Evolutionary conservation across 2,797 vertebrate species (phyloP), one percentile per base, ranked within the genome.

Genomic region (Lagocephalus sceleratus): DNA sequence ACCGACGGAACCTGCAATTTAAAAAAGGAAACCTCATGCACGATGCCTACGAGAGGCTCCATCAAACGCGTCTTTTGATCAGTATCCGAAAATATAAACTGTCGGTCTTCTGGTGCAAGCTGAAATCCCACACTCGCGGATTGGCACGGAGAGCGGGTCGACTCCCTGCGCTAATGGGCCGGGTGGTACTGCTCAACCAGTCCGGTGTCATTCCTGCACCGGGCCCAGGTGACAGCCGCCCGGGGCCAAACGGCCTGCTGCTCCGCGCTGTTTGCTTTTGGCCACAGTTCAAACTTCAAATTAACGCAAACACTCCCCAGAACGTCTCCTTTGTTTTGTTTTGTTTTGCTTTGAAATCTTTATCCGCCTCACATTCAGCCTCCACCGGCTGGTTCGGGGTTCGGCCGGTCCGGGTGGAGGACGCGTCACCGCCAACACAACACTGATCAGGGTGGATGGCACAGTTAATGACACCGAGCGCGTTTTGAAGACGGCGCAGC

Each of bases 141-240:
- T 67, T 77, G 78, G 81, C 81, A 68, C 38, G 54, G 14, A n/a
- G 32, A 51, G 20, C 23, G 20, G 61, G 78, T 76, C 75, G 77
- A 78, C 82, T 82, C 84, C 78, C 83, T 74, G 56, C 38, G 9
- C 54, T 47, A 52, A 65, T 63, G 68, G 59, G 76, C 63, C 57
- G 40, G 60, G 43, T 80, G 78, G 56, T 63, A 61, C 75, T 81
- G 45, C 57, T 87, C 32, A 91, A 92, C 90, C 90, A 78, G 90
- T 91, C 78, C 0, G 83, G 60, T 90, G 81, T 91, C 90, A 92
- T 92, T 92, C 91, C 85, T 89, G 76, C 76, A 76, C 57, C 71
- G 85, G 81, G 87, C 83, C 85, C 71, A 88, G 76, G 81, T 53
- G 3, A 81, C 45, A 47, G 78, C 53, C 12, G 86, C 89, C 89